Evolutionary conservation across 2,113 vertebrate species (phyloP).

Genomic region (Erpornis zantholeuca): DNA sequence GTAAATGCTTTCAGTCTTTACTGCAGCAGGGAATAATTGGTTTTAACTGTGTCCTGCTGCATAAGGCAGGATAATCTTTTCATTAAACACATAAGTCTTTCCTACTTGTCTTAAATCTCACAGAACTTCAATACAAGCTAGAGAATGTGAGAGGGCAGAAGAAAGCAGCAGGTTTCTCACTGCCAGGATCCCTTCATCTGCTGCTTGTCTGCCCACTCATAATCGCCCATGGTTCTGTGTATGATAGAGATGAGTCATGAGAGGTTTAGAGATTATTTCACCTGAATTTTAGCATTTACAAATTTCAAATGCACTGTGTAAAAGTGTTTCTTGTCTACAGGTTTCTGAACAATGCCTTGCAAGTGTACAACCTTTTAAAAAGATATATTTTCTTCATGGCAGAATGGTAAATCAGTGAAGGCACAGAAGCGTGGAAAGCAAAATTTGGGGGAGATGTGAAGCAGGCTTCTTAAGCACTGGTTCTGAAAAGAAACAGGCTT

Average conservation of each 20-base stretch:
- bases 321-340: not conserved
- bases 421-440: not conserved
- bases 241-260: not conserved
- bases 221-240: accelerated
- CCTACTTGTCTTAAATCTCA: not conserved
- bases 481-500: not conserved
- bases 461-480: not conserved
- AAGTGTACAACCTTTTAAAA: not conserved
- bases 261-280: not conserved
- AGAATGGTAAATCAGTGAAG: not conserved
- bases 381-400: not conserved
- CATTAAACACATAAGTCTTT: not conserved
- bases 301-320: not conserved
- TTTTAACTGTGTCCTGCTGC: not conserved
- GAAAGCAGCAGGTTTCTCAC: not conserved
- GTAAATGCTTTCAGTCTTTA: not conserved
- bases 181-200: not conserved
- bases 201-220: not conserved
- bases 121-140: not conserved
- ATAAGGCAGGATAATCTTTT: not conserved
- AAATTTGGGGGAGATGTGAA: not conserved
- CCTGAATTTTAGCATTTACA: not conserved
- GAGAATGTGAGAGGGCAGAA: not conserved
- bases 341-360: not conserved
- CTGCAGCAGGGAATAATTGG: not conserved